Evolutionary conservation across 2,113 vertebrate genomes (phyloP).

Genomic region (Stegastes partitus): DNA sequence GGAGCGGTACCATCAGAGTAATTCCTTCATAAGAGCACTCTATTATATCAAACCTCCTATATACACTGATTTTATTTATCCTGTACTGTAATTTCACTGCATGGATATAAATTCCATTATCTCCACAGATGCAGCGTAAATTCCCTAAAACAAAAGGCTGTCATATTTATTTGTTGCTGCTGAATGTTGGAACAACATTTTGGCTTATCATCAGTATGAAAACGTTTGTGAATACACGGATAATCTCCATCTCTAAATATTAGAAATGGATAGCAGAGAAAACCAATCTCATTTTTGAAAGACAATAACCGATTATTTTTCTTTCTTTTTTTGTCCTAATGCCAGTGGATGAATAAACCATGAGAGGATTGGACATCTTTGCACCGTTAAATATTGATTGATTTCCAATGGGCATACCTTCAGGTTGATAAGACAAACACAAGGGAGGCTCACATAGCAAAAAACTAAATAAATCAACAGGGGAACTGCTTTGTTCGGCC

Average conservation of each 20-base stretch:
- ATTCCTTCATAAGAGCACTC: conserved; percentile 36
- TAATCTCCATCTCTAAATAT: neutral
- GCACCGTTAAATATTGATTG: conserved; percentile 68
- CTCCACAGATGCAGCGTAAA: conserved; percentile 1
- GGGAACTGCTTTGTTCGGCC: neutral
- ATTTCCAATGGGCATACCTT: conserved; percentile 48
- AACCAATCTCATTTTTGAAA: neutral
- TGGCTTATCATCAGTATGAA: neutral
- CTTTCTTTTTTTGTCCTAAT: conserved; percentile 5
- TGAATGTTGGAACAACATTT: conserved; percentile 12
- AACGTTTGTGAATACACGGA: neutral
- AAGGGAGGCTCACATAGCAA: neutral
- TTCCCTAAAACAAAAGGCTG: conserved; percentile 4
- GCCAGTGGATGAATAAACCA: conserved; percentile 61
- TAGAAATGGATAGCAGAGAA: neutral
- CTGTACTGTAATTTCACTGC: conserved; percentile 35
- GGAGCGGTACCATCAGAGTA: neutral
- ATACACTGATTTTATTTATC: conserved; percentile 39
- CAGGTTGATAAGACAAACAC: conserved; percentile 28
- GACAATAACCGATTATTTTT: conserved; percentile 3
- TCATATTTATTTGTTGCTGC: conserved; percentile 8
- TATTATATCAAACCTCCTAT: conserved; percentile 32
- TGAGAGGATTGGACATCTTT: conserved; percentile 24
- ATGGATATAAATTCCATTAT: conserved; percentile 30
- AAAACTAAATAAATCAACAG: conserved; percentile 26